Evolutionary conservation across 1,140 invertebrate genomes (phyloP), one percentile per base, ranked within the genome.

Genomic region (Neoseiulus cucumeris): DNA sequence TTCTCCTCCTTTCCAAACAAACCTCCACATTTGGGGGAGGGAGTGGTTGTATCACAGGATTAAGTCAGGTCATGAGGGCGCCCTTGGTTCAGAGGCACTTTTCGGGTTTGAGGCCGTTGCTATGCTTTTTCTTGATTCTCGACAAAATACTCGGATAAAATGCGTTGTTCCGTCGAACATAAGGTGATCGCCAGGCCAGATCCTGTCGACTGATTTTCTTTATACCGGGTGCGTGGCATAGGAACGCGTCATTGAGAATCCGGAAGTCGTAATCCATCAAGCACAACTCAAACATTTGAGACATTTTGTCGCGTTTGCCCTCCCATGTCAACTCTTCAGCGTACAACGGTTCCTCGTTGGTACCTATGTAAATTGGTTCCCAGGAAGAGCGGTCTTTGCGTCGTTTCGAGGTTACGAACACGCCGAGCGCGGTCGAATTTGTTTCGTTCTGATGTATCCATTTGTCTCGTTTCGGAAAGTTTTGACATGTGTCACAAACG

Each of bases 401-500:
- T 25, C 89, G 78, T 71, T 91, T 90, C 5, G 87, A 87, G 1
- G 87, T 82, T 71, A 88, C 84, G 74, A 91, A 91, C 9, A 91
- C 82, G 69, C 84, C 82, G 66, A 92, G 76, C 82, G 69, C 70
- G 79, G 76, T 51, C 66, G 65, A 65, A 41, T 69, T 69, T 18
- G 85, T 82, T 33, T 81, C 68, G 7, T 64, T 76, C 0, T 83
- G 80, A 22, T 69, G 66, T 73, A 86, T 70, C 84, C 85, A 88
- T 6, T 80, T 79, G 44, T 87, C 82, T 25, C 70, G 86, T 73
- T 7, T 84, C 1, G 90, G 89, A 65, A 92, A 86, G 44, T 85
- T 87, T 72, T 93, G 90, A 73, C 90, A 93, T 44, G 83, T 83
- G 9, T 87, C 81, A 71, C 89, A 93, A 1, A 92, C 80, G 71